Percentiles rank a stretch among this genome's conserved stretches.
phyloP scores from a whole-genome alignment of 64 coral and sea anemone genomes.

The Montipora efflorescens region DNA sequence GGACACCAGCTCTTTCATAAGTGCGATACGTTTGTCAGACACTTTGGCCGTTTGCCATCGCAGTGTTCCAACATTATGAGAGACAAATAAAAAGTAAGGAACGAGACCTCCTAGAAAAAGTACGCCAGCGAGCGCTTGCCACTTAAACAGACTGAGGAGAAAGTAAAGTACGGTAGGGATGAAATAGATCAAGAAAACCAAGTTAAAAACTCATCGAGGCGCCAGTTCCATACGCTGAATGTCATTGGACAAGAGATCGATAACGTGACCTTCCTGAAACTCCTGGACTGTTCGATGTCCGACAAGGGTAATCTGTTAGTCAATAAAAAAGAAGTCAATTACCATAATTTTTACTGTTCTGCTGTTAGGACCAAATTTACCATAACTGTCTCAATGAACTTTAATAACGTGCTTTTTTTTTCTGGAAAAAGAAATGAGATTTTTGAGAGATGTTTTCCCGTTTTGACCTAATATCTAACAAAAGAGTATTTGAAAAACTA shows the following conservation, averaged over 20 bases:
- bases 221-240: background rate
- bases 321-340: background rate
- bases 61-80: background rate
- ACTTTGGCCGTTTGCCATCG: background rate
- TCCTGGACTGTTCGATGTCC: background rate
- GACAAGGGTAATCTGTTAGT: background rate
- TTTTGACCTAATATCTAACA: too few species aligned
- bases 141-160: background rate
- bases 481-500: too few species aligned
- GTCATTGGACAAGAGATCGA: slow-evolving; percentile 7
- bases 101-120: background rate
- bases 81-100: background rate
- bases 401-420: too few species aligned
- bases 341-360: background rate
- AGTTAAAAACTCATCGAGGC: background rate
- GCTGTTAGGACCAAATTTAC: too few species aligned
- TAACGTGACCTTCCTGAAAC: background rate
- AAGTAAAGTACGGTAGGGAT: background rate
- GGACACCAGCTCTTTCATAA: background rate
- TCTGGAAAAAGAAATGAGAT: too few species aligned
- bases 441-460: too few species aligned
- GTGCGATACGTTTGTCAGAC: background rate
- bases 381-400: too few species aligned
- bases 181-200: background rate
- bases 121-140: background rate